Percentiles rank a stretch among this genome's conserved stretches.
Evolutionary conservation across 2,797 vertebrate species (phyloP).

Genomic region (Cyclopterus lumpus): DNA sequence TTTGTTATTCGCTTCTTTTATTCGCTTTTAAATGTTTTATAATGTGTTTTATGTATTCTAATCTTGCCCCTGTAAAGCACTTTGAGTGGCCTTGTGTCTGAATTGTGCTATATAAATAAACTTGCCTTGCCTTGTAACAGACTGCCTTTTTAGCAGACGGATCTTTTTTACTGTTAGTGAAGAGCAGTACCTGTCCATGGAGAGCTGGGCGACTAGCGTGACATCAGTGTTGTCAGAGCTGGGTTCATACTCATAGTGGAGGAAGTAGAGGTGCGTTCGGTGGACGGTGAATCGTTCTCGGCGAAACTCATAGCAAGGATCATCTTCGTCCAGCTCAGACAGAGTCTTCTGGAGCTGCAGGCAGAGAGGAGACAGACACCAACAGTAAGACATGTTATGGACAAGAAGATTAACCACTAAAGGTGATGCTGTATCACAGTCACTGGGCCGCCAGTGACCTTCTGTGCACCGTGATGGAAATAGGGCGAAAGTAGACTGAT

Average conservation of each 20-base stretch:
- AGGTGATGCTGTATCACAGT: neutral
- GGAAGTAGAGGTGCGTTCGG: constrained; percentile 95
- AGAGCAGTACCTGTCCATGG: constrained; percentile 92
- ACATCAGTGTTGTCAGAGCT: constrained; percentile 90
- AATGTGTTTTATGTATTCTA: too few relatives aligned
- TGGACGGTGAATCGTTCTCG: constrained; percentile 96
- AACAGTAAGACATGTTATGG: neutral
- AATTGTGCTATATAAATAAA: too few relatives aligned
- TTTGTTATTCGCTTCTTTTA: too few relatives aligned
- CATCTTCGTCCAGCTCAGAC: constrained; percentile 95
- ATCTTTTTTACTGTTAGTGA: neutral
- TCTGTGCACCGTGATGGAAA: neutral
- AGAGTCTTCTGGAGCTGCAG: constrained; percentile 96
- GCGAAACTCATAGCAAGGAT: constrained; percentile 97
- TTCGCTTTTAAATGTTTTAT: too few relatives aligned
- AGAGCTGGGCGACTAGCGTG: constrained; percentile 96
- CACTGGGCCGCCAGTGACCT: neutral
- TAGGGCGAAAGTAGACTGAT: neutral
- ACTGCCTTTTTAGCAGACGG: neutral
- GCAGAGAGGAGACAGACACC: neutral
- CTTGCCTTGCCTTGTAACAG: too few relatives aligned
- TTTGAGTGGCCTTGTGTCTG: too few relatives aligned
- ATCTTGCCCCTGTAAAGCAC: too few relatives aligned
- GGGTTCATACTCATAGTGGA: constrained; percentile 94
- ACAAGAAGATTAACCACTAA: neutral